Conservation (phyloP, 1,140 invertebrate genomes). For the Potamilus streckersoni region DNA sequence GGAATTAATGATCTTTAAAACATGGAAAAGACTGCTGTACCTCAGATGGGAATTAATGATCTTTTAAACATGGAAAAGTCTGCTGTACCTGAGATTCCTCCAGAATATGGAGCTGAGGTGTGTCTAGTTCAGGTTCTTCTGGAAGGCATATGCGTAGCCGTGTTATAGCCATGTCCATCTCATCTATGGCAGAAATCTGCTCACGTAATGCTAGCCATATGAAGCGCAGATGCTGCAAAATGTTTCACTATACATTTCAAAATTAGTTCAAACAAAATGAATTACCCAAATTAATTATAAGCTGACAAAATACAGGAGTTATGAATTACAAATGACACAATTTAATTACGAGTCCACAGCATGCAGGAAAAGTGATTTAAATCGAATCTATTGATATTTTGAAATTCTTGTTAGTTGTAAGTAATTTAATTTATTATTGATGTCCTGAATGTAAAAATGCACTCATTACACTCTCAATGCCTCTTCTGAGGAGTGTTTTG, state of each 20-base stretch:
- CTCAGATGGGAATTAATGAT: too few relatives aligned
- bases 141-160: constrained; percentile 72
- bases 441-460: too few relatives aligned
- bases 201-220: constrained; percentile 75
- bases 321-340: not conserved
- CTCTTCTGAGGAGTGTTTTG: too few relatives aligned
- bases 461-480: too few relatives aligned
- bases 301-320: not conserved
- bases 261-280: not conserved
- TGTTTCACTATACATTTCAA: not conserved
- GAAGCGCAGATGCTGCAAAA: constrained; percentile 67
- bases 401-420: too few relatives aligned
- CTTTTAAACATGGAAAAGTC: not conserved
- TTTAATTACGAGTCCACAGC: not conserved
- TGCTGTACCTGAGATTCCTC: constrained; percentile 68
- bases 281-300: not conserved
- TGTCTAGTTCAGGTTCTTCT: constrained; percentile 63
- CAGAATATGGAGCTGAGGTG: constrained; percentile 62
- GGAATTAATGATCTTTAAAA: too few relatives aligned
- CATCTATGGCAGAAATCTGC: constrained; percentile 76
- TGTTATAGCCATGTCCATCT: constrained; percentile 81
- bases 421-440: too few relatives aligned
- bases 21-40: too few relatives aligned
- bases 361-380: too few relatives aligned
- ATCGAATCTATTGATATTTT: too few relatives aligned